Evolutionary conservation across 2,888 invertebrate species (phyloP), one percentile per base, ranked within the genome.

Genomic region (Zeuzera pyrina): DNA sequence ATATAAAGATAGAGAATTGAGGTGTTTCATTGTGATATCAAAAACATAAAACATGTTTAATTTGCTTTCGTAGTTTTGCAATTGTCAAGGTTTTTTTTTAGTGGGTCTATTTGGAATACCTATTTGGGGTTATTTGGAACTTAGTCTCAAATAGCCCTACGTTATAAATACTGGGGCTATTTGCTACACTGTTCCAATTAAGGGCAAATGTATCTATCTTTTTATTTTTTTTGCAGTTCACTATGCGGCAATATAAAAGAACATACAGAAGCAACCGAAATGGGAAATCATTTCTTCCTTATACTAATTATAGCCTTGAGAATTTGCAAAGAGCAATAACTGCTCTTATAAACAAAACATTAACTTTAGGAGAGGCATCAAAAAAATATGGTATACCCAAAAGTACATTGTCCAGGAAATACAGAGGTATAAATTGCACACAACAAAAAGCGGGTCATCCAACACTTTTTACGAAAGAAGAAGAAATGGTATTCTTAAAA

Each of bases 361-460:
- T 33, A 15, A 35, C 8, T 4, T 25, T 34, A 29, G 30, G 11
- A 14, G 16, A 34, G 13, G 38, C 34, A 10, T 34, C 38, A 8
- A 7, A 38, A 29, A 37, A 23, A 8, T 38, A 34, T 16, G 30
- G 30, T 16, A 30, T 41, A 7, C 38, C 38, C 15, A 36, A 24
- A 8, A 41, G 41, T 15, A 36, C 38, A 1, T 33, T 41, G 23
- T 29, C 29, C 11, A 33, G 42, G 30, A 42, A 37, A 30, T 30
- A 5, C 14, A 28, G 39, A 35, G 33, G 31, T 28, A 32, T 29
- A 19, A 38, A 41, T 29, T 38, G 36, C 21, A 33, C 38, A 6
- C 41, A 38, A 35, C 29, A 32, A 27, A 41, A 36, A 27, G 36
- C 41, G 4, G 36, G 41, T 1, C 36, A 38, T 16, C 38, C 41